These are phyloP conservation scores for Pandion haliaetus DNA, from an alignment of 2,113 vertebrate species.

Conservation along the genomic window DNA sequence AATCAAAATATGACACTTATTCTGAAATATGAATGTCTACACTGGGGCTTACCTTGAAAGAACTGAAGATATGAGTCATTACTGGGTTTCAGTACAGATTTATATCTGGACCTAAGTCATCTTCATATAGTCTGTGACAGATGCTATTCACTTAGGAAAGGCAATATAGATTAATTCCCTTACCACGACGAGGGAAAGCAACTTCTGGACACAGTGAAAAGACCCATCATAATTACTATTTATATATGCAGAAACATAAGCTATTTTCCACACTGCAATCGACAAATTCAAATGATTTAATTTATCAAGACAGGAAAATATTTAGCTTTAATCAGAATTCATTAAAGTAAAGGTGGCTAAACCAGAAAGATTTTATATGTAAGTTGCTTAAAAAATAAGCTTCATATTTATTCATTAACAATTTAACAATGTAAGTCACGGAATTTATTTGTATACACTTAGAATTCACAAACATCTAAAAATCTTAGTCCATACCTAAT, in stretches of 20 bases:
- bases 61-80: neutral
- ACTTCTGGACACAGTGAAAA: neutral
- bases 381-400: neutral
- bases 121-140: neutral
- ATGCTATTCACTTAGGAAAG: neutral
- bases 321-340: slow-evolving; percentile 20
- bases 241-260: neutral
- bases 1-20: neutral
- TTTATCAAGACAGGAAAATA: neutral
- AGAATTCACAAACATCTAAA: slow-evolving; percentile 15
- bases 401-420: slow-evolving; percentile 45
- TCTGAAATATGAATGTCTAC: neutral
- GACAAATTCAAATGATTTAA: neutral
- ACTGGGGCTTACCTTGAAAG: neutral
- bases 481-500: slow-evolving; percentile 19
- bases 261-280: neutral
- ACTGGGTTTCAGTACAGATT: neutral
- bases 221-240: neutral
- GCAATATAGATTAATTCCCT: neutral
- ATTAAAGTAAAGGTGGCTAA: slow-evolving; percentile 17
- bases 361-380: neutral
- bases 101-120: neutral
- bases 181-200: neutral
- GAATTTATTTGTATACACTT: neutral
- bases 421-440: neutral